phyloP scores from a whole-genome alignment of 2,113 vertebrate genomes.

The Dolichotis patagonum region DNA sequence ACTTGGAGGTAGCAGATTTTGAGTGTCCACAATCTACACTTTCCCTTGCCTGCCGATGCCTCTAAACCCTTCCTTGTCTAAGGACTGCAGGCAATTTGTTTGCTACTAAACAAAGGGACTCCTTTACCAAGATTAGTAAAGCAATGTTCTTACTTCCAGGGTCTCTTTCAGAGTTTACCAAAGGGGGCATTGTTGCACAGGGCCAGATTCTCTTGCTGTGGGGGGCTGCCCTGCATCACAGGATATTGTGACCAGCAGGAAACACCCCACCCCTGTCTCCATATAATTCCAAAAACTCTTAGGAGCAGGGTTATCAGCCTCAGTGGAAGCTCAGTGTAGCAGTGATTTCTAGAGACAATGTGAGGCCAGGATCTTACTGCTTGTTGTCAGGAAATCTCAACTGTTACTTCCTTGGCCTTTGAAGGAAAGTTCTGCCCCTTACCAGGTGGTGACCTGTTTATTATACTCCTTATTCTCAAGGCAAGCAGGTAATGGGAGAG shows the following conservation, averaged over 20 bases:
- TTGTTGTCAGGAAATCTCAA: neutral
- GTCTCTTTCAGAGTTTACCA: neutral
- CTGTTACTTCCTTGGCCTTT: neutral
- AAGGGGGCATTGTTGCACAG: neutral
- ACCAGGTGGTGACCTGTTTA: neutral
- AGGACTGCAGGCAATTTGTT: neutral
- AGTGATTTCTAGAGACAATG: neutral
- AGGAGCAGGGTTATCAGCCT: no score
- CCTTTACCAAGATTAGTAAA: neutral
- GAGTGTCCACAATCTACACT: neutral
- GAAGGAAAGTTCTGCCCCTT: neutral
- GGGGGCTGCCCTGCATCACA: neutral
- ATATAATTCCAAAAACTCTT: neutral
- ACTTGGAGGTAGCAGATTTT: neutral
- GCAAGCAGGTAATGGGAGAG: neutral
- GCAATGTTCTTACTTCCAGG: neutral
- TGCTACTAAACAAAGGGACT: neutral
- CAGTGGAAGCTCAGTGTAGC: neutral
- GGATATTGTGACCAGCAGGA: neutral
- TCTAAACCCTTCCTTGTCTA: neutral
- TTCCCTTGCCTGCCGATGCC: neutral
- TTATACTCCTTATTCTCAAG: neutral
- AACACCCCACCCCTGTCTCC: neutral
- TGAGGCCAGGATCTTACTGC: neutral
- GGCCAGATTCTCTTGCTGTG: neutral